Conservation (phyloP, 1,140 invertebrate genomes). For the fruit fly (Drosophila melanogaster) region DNA sequence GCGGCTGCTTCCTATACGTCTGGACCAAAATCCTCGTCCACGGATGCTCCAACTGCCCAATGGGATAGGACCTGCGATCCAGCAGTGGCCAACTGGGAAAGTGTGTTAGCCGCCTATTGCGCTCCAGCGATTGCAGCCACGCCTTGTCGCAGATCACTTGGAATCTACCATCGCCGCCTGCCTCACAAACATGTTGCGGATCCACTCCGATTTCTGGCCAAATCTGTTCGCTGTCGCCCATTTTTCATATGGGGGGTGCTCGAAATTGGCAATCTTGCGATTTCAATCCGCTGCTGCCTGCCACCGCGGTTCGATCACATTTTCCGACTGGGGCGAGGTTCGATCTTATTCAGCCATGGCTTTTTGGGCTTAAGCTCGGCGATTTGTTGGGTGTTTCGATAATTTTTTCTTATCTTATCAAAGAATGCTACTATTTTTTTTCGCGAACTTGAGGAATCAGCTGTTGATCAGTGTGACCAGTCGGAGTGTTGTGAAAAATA, state of each 20-base stretch:
- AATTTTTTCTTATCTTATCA: conserved; percentile 45
- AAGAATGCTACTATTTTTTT: conserved; percentile 11
- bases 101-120: conserved; percentile 84
- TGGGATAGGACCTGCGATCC: conserved; percentile 79
- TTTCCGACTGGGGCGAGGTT: conserved; percentile 29
- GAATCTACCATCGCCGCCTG: conserved; percentile 85
- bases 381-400: conserved; percentile 17
- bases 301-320: conserved; percentile 22
- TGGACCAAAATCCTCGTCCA: conserved; percentile 75
- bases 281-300: conserved; percentile 3
- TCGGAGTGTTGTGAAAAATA: background rate
- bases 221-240: conserved; percentile 81
- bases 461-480: conserved; percentile 4
- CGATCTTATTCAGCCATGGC: conserved; percentile 8
- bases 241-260: conserved; percentile 23
- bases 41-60: conserved; percentile 64
- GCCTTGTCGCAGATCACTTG: conserved; percentile 88
- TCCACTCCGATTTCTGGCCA: conserved; percentile 88
- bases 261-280: conserved; percentile 16
- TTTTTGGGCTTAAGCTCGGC: conserved; percentile 1
- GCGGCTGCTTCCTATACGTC: conserved; percentile 86
- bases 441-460: conserved; percentile 1
- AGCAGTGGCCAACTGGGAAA: conserved; percentile 84
- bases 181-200: conserved; percentile 87
- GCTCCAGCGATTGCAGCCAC: conserved; percentile 88